phyloP scores from a whole-genome alignment of 2,113 vertebrate genomes.

The Cyprinus carpio region DNA sequence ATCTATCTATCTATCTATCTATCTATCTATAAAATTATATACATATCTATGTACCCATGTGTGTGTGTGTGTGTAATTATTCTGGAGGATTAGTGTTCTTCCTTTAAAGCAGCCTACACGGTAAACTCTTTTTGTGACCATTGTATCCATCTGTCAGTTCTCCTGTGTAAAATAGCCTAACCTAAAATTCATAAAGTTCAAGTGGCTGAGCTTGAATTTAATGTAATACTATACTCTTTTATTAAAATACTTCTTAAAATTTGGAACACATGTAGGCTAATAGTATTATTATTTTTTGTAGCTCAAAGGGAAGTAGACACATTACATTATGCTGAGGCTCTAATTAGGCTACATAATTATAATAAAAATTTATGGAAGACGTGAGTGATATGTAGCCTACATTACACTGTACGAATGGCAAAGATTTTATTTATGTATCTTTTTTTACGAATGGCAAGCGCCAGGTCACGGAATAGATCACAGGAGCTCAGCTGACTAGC shows the following conservation, averaged over 20 bases:
- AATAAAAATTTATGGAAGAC: not conserved
- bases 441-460: not conserved
- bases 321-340: not conserved
- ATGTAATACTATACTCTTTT: not conserved
- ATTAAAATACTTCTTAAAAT: not conserved
- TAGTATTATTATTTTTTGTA: not conserved
- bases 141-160: not conserved
- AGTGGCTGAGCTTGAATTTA: not conserved
- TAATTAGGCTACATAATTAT: not conserved
- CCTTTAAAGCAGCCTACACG: too few species aligned
- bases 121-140: not conserved
- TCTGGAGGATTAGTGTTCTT: too few species aligned
- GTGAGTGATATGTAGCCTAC: not conserved
- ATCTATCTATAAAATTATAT: too few species aligned
- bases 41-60: too few species aligned
- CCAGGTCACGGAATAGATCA: constrained; percentile 3
- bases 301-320: not conserved
- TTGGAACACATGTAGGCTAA: not conserved
- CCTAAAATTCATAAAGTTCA: not conserved
- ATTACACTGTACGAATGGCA: not conserved
- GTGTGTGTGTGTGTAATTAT: too few species aligned
- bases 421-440: too few species aligned
- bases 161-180: too few species aligned
- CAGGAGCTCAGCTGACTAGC: constrained; percentile 54
- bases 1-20: too few species aligned